A percentile compares a stretch with the other conserved stretches of the same genome.
These are phyloP conservation scores for Cinclus cinclus DNA, from an alignment of 2,113 vertebrate genomes.

Conservation along the genomic window DNA sequence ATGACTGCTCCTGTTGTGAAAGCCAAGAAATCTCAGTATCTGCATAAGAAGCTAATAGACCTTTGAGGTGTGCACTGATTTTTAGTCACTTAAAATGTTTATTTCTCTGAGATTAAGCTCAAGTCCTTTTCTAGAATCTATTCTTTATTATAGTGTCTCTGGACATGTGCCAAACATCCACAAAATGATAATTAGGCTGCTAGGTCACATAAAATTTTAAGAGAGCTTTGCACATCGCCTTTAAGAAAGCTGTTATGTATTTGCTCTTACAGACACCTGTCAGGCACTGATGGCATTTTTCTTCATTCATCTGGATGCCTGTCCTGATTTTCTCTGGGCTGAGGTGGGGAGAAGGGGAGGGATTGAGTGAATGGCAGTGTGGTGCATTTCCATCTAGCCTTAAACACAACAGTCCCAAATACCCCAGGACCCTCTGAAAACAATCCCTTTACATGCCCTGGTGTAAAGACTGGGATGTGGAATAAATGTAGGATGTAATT, in stretches of 20 bases:
- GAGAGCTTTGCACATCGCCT: conserved; percentile 59
- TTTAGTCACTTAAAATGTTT: conserved; percentile 61
- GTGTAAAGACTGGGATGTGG: conserved; percentile 52
- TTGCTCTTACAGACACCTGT: conserved; percentile 59
- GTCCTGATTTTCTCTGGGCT: neutral
- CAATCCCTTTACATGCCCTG: neutral
- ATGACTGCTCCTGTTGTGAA: conserved; percentile 37
- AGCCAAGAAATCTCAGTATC: conserved; percentile 17
- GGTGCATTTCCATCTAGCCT: neutral
- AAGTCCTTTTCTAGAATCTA: conserved; percentile 53
- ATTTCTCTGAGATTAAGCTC: conserved; percentile 54
- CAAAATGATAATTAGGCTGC: conserved; percentile 66
- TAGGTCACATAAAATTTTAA: conserved; percentile 54
- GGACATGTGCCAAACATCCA: conserved; percentile 54
- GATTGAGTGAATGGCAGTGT: neutral
- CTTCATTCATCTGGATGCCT: conserved; percentile 47
- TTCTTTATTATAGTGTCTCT: conserved; percentile 49
- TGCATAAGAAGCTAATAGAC: conserved; percentile 43
- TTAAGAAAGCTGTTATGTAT: conserved; percentile 60
- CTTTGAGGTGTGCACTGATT: conserved; percentile 36
- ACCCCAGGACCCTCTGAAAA: conserved; percentile 43
- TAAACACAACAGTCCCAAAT: neutral
- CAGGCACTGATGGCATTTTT: conserved; percentile 50
- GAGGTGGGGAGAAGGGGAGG: neutral
- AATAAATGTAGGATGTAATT: conserved; percentile 58